Conservation (phyloP, 2,888 invertebrate genomes). For the Cephus spinipes region DNA sequence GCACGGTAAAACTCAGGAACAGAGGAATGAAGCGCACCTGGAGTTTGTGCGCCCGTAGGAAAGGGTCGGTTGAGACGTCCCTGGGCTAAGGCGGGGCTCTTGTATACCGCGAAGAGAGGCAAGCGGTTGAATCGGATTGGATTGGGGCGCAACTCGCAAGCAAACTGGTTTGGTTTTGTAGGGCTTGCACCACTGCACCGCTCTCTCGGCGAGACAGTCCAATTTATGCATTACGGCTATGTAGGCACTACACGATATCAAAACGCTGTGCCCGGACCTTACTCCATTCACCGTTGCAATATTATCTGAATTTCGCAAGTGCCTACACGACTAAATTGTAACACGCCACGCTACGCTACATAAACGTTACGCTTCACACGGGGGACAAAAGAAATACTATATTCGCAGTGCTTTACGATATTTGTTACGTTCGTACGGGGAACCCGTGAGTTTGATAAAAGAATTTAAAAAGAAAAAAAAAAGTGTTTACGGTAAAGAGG, state of each 20-base stretch:
- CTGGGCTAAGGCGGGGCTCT: conserved; percentile 57
- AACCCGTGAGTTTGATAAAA: neutral
- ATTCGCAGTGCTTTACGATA: conserved; percentile 5
- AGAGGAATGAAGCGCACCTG: neutral
- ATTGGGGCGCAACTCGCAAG: conserved; percentile 58
- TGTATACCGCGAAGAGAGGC: conserved; percentile 55
- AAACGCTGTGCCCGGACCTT: conserved; percentile 57
- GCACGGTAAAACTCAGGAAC: neutral
- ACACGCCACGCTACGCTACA: conserved; percentile 22
- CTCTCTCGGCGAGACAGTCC: conserved; percentile 64
- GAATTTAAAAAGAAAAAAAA: neutral
- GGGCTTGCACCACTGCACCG: conserved; percentile 65
- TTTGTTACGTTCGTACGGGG: conserved; percentile 17
- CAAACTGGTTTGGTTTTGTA: conserved; percentile 65
- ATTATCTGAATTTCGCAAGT: conserved; percentile 54
- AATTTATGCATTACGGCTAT: conserved; percentile 68
- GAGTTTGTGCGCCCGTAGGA: conserved; percentile 1
- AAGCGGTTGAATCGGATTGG: conserved; percentile 63
- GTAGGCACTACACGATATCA: conserved; percentile 65
- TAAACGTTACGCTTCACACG: conserved; percentile 6
- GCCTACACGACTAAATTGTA: conserved; percentile 57
- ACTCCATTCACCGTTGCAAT: conserved; percentile 49
- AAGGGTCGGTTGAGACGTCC: conserved; percentile 27
- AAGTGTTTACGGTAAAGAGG: neutral
- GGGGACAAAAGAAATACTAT: neutral